These are phyloP conservation scores for Natrix natrix DNA, from an alignment of 2,797 vertebrate species.

Conservation along the genomic window DNA sequence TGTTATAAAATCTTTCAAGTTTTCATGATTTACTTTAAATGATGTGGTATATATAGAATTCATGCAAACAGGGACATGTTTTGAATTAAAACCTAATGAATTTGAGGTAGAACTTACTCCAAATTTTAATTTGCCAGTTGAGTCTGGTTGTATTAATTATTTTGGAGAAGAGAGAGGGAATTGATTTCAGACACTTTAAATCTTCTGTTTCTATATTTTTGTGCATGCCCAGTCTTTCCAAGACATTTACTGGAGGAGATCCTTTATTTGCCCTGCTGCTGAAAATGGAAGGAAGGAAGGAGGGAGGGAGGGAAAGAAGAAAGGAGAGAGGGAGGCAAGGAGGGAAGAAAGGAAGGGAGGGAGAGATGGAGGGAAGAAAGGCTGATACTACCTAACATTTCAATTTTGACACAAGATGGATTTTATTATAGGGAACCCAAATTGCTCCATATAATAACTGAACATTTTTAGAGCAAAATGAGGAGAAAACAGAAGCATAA, in stretches of 20 bases:
- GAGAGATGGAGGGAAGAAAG: background rate
- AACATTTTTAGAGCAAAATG: too few species aligned
- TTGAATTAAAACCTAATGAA: background rate
- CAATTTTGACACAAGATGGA: background rate
- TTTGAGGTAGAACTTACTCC: background rate
- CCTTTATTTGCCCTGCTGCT: background rate
- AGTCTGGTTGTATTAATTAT: background rate
- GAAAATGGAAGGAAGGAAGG: background rate
- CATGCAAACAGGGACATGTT: background rate
- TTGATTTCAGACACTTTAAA: background rate
- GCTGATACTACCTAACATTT: background rate
- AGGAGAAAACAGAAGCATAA: background rate
- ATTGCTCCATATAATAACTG: background rate
- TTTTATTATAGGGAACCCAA: background rate
- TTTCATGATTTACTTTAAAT: background rate
- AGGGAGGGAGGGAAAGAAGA: too few species aligned
- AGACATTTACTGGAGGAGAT: background rate
- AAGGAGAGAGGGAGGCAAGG: rapidly evolving
- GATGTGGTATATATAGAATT: background rate
- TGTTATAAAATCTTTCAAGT: background rate
- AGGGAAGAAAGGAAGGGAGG: too few species aligned
- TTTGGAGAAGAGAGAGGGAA: background rate
- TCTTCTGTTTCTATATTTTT: background rate
- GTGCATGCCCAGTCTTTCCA: background rate
- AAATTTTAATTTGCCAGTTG: background rate